Evolutionary conservation across 2,113 vertebrate genomes (phyloP).

Genomic region (Psephotus haematonotus): DNA sequence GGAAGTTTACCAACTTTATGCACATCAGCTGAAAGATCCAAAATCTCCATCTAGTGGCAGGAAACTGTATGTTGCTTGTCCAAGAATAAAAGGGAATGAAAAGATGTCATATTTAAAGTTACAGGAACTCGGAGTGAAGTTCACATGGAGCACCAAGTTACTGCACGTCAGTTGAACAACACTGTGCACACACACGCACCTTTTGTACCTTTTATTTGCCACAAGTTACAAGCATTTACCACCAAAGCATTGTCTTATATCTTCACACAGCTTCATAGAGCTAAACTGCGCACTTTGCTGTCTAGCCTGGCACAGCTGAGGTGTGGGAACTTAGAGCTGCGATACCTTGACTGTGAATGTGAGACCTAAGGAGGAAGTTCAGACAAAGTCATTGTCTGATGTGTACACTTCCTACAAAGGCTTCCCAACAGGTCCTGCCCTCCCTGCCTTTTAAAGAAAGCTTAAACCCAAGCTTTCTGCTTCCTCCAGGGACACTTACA

Average conservation of each 20-base stretch:
- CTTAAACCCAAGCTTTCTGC: not conserved
- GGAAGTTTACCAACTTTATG: not conserved
- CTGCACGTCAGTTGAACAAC: fast-evolving
- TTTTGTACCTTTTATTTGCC: not conserved
- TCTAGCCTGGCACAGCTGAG: not conserved
- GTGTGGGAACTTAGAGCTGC: not conserved
- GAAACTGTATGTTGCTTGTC: not conserved
- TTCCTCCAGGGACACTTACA: not conserved
- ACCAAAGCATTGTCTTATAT: not conserved
- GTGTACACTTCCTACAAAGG: not conserved
- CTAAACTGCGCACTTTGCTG: not conserved
- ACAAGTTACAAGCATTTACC: not conserved
- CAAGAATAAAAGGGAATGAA: not conserved
- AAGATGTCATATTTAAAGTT: not conserved
- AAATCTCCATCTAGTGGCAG: constrained; percentile 27
- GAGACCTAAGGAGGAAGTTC: not conserved
- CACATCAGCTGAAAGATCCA: not conserved
- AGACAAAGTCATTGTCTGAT: not conserved
- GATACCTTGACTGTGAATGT: not conserved
- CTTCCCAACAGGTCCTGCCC: not conserved
- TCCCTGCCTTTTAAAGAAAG: not conserved
- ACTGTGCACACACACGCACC: fast-evolving
- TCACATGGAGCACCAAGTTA: not conserved
- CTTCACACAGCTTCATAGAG: not conserved
- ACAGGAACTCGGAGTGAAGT: not conserved